phyloP scores from a whole-genome alignment of 1,140 invertebrate species.

The Scaptomyza graminum region DNA sequence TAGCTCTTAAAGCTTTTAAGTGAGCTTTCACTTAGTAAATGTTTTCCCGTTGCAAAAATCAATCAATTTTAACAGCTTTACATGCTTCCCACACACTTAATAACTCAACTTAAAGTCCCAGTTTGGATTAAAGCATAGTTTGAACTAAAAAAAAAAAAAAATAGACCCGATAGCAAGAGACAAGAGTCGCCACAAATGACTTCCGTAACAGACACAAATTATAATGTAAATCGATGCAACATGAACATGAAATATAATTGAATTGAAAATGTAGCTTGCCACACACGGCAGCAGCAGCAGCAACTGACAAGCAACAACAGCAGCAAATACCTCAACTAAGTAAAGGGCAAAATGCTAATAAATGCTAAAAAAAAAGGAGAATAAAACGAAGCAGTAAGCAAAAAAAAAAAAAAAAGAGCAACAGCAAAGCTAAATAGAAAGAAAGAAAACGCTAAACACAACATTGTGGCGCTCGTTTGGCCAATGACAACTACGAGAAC shows the following conservation, averaged over 20 bases:
- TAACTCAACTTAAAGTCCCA: background rate
- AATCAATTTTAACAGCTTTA: background rate
- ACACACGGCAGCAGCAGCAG: constrained; percentile 65
- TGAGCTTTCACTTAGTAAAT: background rate
- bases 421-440: constrained; percentile 40
- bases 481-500: constrained; percentile 62
- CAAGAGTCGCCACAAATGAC: constrained; percentile 66
- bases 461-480: constrained; percentile 67
- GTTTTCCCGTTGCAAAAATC: too few species aligned
- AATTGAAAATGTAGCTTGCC: constrained; percentile 80
- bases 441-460: constrained; percentile 59
- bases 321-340: constrained; percentile 19
- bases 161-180: background rate
- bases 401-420: constrained; percentile 3
- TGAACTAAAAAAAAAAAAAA: constrained; percentile 7
- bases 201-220: constrained; percentile 79
- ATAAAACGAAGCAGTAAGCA: background rate
- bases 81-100: background rate
- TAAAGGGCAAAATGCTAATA: constrained; percentile 81
- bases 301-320: constrained; percentile 66
- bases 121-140: constrained; percentile 7
- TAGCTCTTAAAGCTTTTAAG: background rate
- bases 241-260: constrained; percentile 82
- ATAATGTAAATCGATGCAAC: constrained; percentile 82
- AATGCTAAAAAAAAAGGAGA: constrained; percentile 60